phyloP scores from a whole-genome alignment of 2,113 vertebrate genomes.

The Muntiacus muntjak region DNA sequence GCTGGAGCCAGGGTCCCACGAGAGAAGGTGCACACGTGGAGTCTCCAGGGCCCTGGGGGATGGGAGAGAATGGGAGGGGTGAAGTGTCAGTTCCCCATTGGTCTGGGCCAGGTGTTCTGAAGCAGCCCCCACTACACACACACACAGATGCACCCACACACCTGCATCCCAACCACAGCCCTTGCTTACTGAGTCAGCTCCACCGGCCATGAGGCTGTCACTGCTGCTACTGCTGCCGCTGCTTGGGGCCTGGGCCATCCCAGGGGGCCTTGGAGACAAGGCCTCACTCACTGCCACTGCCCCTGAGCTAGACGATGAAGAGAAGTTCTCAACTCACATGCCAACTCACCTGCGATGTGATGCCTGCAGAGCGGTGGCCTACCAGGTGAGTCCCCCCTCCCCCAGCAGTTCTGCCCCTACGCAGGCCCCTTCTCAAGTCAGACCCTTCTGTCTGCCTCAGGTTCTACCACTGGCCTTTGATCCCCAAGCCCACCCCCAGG shows the following conservation, averaged over 20 bases:
- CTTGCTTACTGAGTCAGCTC: neutral
- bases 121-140: neutral
- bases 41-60: neutral
- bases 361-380: slow-evolving; percentile 76
- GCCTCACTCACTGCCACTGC: neutral
- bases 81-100: slow-evolving; percentile 70
- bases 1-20: neutral
- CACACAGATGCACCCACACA: neutral
- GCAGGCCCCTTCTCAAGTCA: neutral
- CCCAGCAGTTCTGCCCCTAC: neutral
- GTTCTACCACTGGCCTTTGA: neutral
- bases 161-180: neutral
- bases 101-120: neutral
- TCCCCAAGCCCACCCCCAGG: neutral
- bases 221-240: slow-evolving; percentile 4
- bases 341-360: slow-evolving; percentile 77
- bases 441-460: neutral
- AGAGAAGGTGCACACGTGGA: slow-evolving; percentile 24
- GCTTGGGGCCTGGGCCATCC: neutral
- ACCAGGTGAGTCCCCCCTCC: slow-evolving; percentile 73
- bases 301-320: slow-evolving; percentile 76
- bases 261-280: neutral
- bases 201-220: slow-evolving; percentile 37
- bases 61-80: neutral
- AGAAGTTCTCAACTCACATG: slow-evolving; percentile 77